Evolutionary conservation across 2,113 vertebrate species (phyloP).

Genomic region (Hydropotes inermis): DNA sequence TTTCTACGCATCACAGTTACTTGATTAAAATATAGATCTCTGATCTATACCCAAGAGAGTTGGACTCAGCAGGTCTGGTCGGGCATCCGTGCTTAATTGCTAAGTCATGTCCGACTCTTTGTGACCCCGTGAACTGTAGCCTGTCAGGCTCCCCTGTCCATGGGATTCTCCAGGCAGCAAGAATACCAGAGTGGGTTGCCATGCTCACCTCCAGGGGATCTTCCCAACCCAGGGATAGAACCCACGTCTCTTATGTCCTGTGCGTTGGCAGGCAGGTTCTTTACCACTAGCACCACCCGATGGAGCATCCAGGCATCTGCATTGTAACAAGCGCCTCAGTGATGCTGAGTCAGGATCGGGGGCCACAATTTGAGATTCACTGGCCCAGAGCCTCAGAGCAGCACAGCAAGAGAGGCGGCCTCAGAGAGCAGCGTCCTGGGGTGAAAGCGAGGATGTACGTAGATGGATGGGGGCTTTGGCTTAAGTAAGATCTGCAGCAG

Average conservation of each 20-base stretch:
- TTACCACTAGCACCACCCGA: neutral
- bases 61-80: neutral
- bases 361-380: neutral
- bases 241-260: accelerated
- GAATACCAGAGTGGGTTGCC: neutral
- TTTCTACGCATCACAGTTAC: neutral
- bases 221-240: neutral
- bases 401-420: neutral
- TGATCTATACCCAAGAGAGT: neutral
- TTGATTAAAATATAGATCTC: neutral
- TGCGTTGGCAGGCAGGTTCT: neutral
- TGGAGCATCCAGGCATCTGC: neutral
- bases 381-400: neutral
- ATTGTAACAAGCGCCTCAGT: neutral
- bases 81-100: neutral
- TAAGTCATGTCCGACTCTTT: neutral
- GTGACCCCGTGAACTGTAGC: neutral
- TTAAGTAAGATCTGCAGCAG: neutral
- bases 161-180: neutral
- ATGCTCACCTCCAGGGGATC: neutral
- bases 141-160: neutral
- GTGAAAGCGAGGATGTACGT: neutral
- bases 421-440: neutral
- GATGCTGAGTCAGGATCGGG: neutral
- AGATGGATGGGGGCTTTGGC: neutral